Evolutionary conservation across 2,888 invertebrate species (phyloP).

Genomic region (Chymomyza procnemis): DNA sequence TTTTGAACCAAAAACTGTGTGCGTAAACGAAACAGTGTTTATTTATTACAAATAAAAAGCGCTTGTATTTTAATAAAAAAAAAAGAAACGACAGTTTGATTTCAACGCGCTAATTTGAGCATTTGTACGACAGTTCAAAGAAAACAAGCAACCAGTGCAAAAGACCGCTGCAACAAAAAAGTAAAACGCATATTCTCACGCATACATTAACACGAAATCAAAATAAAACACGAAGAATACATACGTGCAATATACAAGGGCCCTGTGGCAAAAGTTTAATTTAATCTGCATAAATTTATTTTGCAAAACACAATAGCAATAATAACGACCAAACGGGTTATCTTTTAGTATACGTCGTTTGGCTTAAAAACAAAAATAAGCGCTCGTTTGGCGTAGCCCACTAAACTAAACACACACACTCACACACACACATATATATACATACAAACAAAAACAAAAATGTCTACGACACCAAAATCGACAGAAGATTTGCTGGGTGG

Average conservation of each 20-base stretch:
- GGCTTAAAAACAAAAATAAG: conserved; percentile 25
- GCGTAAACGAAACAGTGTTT: conserved; percentile 17
- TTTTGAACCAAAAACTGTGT: conserved; percentile 32
- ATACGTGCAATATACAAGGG: conserved; percentile 55
- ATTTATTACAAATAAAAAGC: conserved; percentile 33
- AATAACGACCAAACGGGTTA: conserved; percentile 54
- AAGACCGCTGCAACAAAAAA: conserved; percentile 51
- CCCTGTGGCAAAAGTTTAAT: conserved; percentile 55
- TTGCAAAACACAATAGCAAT: conserved; percentile 34
- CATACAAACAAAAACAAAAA: conserved; percentile 57
- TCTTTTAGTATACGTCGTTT: conserved; percentile 56
- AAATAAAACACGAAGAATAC: conserved; percentile 17
- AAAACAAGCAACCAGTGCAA: conserved; percentile 41
- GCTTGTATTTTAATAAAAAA: conserved; percentile 27
- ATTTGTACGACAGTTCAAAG: not conserved
- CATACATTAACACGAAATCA: conserved; percentile 48
- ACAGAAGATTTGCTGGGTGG: conserved; percentile 78
- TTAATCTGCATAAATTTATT: conserved; percentile 53
- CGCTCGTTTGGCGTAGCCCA: conserved; percentile 29
- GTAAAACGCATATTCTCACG: conserved; percentile 69
- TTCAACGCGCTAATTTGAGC: not conserved
- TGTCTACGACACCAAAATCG: conserved; percentile 78
- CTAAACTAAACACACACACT: conserved; percentile 30
- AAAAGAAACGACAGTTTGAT: not conserved
- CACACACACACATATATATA: conserved; percentile 24